Evolutionary conservation across 2,797 vertebrate genomes (phyloP).

Genomic region (Oceanodroma leucorhoa): DNA sequence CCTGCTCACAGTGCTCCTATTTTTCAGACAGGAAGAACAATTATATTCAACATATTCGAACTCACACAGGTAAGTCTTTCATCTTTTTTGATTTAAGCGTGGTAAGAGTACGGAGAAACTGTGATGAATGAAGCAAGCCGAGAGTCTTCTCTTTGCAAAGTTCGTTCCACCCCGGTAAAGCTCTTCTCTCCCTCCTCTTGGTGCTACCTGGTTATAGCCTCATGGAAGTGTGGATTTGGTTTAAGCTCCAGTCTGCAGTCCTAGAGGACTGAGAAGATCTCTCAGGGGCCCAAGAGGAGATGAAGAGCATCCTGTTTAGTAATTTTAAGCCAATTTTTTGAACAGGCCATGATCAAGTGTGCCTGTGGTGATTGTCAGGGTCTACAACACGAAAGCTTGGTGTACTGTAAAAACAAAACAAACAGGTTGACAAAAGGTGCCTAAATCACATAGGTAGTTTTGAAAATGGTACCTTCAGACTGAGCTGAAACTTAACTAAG

Average conservation of each 20-base stretch:
- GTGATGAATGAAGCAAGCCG: neutral
- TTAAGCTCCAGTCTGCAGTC: neutral
- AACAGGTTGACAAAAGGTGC: neutral
- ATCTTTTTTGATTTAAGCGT: neutral
- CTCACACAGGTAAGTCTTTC: conserved; percentile 87
- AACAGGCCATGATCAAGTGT: neutral
- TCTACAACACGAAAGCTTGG: neutral
- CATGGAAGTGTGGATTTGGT: neutral
- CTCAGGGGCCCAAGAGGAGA: neutral
- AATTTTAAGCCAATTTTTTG: neutral
- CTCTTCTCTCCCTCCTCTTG: neutral
- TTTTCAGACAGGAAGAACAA: conserved; percentile 98
- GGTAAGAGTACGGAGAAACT: neutral
- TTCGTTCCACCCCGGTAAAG: neutral
- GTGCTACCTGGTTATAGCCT: neutral
- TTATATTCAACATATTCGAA: conserved; percentile 96
- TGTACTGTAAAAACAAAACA: neutral
- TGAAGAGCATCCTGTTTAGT: neutral
- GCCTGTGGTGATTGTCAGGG: neutral
- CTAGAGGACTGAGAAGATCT: neutral
- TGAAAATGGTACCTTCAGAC: neutral
- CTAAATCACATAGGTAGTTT: neutral
- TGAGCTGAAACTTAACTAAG: neutral
- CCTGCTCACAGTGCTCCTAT: conserved; percentile 94
- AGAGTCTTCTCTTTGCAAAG: neutral